Conservation (phyloP, 2,797 vertebrate species). For the Arrhamphus sclerolepis region DNA sequence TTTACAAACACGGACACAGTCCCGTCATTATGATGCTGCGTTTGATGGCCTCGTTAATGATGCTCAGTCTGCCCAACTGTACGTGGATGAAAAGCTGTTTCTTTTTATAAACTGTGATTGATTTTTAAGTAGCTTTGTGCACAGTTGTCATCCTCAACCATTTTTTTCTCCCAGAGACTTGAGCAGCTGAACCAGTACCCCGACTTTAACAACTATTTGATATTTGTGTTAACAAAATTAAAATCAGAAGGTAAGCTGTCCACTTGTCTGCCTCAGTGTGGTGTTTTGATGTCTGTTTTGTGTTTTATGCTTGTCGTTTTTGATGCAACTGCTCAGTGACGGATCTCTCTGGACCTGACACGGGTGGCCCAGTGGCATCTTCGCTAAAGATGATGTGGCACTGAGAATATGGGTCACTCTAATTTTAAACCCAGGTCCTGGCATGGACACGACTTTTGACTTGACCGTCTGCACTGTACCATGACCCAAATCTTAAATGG, state of each 20-base stretch:
- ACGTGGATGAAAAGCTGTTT: neutral
- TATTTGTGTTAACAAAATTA: constrained; percentile 96
- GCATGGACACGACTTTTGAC: constrained; percentile 57
- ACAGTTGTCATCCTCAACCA: constrained; percentile 82
- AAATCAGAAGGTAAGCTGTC: constrained; percentile 93
- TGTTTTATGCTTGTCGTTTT: constrained; percentile 27
- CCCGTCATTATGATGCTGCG: constrained; percentile 4
- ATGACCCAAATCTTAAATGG: constrained; percentile 61
- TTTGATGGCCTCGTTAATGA: constrained; percentile 7
- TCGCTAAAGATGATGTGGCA: constrained; percentile 57
- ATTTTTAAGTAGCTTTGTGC: constrained; percentile 4
- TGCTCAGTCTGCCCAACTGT: neutral
- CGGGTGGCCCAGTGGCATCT: constrained; percentile 51
- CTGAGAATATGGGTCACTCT: constrained; percentile 77
- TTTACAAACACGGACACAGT: constrained; percentile 7
- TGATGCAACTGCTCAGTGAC: constrained; percentile 38
- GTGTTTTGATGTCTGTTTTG: neutral
- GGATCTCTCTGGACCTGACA: constrained; percentile 46
- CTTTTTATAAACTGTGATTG: neutral
- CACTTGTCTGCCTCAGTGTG: neutral
- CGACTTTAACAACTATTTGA: constrained; percentile 99
- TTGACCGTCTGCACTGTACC: constrained; percentile 45
- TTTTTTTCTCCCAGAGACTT: constrained; percentile 85
- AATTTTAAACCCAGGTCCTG: constrained; percentile 78
- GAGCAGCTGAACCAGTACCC: constrained; percentile 98